phyloP scores from a whole-genome alignment of 2,797 vertebrate genomes.

The Myotis myotis region DNA sequence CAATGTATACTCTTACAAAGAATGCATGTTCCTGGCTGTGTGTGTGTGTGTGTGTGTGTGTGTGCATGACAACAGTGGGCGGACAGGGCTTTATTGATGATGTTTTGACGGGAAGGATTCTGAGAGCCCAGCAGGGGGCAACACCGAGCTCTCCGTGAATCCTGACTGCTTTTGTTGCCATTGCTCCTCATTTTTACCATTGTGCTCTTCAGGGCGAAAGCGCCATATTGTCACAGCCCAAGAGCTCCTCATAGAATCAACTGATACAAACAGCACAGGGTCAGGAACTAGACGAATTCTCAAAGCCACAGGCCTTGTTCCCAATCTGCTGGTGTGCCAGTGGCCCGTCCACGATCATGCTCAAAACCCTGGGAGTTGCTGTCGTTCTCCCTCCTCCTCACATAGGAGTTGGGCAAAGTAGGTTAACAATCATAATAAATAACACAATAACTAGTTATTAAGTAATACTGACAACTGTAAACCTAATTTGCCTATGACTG shows the following conservation, averaged over 20 bases:
- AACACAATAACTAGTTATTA: neutral
- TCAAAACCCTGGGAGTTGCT: neutral
- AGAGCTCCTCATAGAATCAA: neutral
- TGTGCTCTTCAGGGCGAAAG: neutral
- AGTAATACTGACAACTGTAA: neutral
- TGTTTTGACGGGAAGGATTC: constrained; percentile 53
- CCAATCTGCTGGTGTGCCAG: neutral
- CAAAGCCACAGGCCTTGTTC: neutral
- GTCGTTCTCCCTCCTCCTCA: neutral
- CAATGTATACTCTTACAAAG: constrained; percentile 50
- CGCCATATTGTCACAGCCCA: neutral
- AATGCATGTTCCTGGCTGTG: constrained; percentile 8
- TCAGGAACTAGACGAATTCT: neutral
- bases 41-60: neutral
- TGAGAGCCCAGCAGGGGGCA: constrained; percentile 48
- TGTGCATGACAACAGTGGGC: neutral
- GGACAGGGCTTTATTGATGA: constrained; percentile 51
- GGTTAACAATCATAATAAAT: neutral
- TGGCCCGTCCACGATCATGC: too few species aligned
- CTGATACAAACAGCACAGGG: neutral
- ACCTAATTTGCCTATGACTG: too few species aligned
- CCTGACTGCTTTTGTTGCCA: neutral
- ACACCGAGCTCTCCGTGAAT: neutral
- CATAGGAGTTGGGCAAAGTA: neutral
- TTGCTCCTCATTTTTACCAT: neutral